These are phyloP conservation scores for Dolichopus griseipennis DNA, from an alignment of 2,888 invertebrate species.

Conservation along the genomic window DNA sequence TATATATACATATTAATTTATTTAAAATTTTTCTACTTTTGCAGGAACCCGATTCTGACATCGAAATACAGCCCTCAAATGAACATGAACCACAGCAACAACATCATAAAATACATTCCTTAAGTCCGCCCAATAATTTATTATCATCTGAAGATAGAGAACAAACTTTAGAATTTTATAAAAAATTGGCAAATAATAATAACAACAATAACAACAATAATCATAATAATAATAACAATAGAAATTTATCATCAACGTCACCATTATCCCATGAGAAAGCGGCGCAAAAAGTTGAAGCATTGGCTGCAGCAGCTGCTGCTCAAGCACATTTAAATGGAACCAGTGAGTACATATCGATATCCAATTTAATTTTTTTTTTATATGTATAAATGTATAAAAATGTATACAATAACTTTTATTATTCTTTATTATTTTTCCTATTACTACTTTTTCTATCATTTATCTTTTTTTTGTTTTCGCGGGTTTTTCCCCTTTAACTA, in stretches of 20 bases:
- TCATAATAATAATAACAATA: constrained; percentile 13
- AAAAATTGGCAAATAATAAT: constrained; percentile 34
- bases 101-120: constrained; percentile 36
- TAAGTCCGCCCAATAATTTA: constrained; percentile 19
- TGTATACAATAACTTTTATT: background rate
- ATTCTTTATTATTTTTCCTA: background rate
- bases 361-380: constrained; percentile 26
- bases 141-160: constrained; percentile 20
- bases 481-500: no score
- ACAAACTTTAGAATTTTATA: constrained; percentile 39
- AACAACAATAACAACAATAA: constrained; percentile 14
- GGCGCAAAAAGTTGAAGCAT: constrained; percentile 31
- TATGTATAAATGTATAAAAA: background rate
- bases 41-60: background rate
- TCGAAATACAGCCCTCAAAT: background rate
- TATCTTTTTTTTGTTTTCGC: no score
- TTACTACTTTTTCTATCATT: no score
- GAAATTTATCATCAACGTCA: constrained; percentile 25
- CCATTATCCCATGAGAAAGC: constrained; percentile 33
- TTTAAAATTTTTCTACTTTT: background rate
- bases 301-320: constrained; percentile 45
- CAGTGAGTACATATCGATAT: constrained; percentile 51
- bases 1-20: background rate
- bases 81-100: background rate
- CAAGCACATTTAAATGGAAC: constrained; percentile 56